phyloP scores from a whole-genome alignment of 2,797 vertebrate species.

The Neosilurus mollespiculum region DNA sequence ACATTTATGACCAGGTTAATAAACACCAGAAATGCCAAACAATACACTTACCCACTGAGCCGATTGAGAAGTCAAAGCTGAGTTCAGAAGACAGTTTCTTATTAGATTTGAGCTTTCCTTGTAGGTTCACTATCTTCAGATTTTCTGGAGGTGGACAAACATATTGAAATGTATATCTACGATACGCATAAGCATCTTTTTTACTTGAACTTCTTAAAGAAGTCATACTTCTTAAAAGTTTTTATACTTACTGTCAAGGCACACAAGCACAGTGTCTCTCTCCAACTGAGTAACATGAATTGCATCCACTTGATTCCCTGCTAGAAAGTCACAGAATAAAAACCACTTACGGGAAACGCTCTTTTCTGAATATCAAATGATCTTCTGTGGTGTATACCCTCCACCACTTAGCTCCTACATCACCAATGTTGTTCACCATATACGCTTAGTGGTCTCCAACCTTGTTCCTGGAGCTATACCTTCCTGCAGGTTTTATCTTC shows the following conservation, averaged over 20 bases:
- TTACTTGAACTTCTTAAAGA: neutral
- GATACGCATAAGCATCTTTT: neutral
- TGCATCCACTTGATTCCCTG: slow-evolving; percentile 86
- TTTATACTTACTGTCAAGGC: slow-evolving; percentile 90
- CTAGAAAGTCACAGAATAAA: slow-evolving; percentile 54
- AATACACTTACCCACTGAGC: slow-evolving; percentile 86
- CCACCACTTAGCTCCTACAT: no score
- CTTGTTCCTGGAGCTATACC: no score
- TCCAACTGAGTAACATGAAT: slow-evolving; percentile 97
- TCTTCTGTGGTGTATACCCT: no score
- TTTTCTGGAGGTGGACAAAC: slow-evolving; percentile 69
- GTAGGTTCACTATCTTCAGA: slow-evolving; percentile 97
- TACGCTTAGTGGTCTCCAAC: no score
- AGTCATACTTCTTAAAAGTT: neutral
- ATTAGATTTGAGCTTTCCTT: slow-evolving; percentile 93
- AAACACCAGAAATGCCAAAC: neutral
- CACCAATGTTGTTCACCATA: no score
- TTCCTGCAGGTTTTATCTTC: no score
- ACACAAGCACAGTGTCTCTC: slow-evolving; percentile 95
- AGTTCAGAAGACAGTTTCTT: slow-evolving; percentile 97
- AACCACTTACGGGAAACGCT: no score
- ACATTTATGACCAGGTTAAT: neutral
- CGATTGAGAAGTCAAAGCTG: slow-evolving; percentile 96
- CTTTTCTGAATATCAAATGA: no score
- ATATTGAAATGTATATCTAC: neutral